Percentiles rank a stretch among this genome's conserved stretches.
These are phyloP conservation scores for Desmophyllum pertusum DNA, from an alignment of 92 coral and sea anemone genomes.

Conservation along the genomic window DNA sequence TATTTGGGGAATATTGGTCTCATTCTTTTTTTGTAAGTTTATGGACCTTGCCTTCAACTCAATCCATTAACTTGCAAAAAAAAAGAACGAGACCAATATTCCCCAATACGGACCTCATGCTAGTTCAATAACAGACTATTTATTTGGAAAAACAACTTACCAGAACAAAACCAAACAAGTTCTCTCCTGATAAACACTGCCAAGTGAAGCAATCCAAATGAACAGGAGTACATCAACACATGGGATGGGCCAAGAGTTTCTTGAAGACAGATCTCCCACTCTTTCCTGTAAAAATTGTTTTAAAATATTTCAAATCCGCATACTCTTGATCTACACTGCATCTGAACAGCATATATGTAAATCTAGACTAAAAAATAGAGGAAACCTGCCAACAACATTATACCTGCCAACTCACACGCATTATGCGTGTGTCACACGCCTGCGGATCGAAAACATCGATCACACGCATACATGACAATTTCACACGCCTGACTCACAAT, in stretches of 20 bases:
- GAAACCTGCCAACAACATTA: conserved; percentile 19
- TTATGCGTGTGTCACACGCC: too few species aligned
- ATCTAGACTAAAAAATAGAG: neutral
- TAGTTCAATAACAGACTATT: too few species aligned
- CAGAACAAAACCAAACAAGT: conserved; percentile 97
- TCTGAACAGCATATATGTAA: neutral
- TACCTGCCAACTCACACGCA: neutral
- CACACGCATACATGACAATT: too few species aligned
- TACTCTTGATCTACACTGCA: neutral
- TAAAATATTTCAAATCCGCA: neutral
- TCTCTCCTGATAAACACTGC: conserved; percentile 90
- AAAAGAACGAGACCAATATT: too few species aligned
- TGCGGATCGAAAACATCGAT: too few species aligned
- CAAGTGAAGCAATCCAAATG: conserved; percentile 93
- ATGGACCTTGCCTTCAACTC: too few species aligned
- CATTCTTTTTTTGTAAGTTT: too few species aligned
- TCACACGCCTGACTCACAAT: too few species aligned
- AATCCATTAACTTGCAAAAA: too few species aligned
- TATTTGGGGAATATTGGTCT: too few species aligned
- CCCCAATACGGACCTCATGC: too few species aligned
- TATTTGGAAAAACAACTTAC: conserved; percentile 42
- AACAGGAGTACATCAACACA: conserved; percentile 85
- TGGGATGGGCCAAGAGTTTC: conserved; percentile 96
- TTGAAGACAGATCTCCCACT: conserved; percentile 93
- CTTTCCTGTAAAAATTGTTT: conserved; percentile 66